These are phyloP conservation scores for Podarcis cretensis DNA, from an alignment of 2,113 vertebrate genomes.

Conservation along the genomic window DNA sequence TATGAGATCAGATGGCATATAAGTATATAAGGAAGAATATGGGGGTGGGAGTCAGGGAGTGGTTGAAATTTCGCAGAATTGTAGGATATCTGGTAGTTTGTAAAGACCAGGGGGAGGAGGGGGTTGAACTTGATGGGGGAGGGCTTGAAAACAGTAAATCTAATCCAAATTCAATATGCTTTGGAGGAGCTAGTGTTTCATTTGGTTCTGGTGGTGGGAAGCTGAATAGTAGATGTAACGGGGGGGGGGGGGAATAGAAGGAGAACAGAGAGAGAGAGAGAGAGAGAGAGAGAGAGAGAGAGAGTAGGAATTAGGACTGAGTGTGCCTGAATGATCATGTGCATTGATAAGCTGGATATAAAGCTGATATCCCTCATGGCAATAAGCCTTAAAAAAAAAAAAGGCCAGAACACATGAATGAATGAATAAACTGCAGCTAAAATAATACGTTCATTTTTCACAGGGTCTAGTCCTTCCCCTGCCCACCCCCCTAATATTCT, in stretches of 20 bases:
- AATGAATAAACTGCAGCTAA: not conserved
- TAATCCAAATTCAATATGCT: not conserved
- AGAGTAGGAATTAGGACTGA: not conserved
- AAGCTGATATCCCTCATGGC: not conserved
- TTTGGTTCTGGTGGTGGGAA: not conserved
- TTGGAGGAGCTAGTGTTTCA: constrained; percentile 34
- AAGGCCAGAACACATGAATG: constrained; percentile 18
- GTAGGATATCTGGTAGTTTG: not conserved
- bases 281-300: not conserved
- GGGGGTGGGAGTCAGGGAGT: not conserved
- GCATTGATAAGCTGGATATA: not conserved
- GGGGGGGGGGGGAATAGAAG: not conserved
- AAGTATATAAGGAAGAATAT: not conserved
- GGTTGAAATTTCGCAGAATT: not conserved
- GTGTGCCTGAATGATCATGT: not conserved
- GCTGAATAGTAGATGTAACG: not conserved
- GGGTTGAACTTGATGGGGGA: not conserved
- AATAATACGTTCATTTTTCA: not conserved
- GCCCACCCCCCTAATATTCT: no score
- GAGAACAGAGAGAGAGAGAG: not conserved
- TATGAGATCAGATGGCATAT: not conserved
- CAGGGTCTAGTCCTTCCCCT: no score
- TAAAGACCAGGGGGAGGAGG: no score
- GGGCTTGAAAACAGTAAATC: not conserved
- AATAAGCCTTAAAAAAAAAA: not conserved